Evolutionary conservation across 2,888 invertebrate genomes (phyloP).

Genomic region (Psylliodes chrysocephalus): DNA sequence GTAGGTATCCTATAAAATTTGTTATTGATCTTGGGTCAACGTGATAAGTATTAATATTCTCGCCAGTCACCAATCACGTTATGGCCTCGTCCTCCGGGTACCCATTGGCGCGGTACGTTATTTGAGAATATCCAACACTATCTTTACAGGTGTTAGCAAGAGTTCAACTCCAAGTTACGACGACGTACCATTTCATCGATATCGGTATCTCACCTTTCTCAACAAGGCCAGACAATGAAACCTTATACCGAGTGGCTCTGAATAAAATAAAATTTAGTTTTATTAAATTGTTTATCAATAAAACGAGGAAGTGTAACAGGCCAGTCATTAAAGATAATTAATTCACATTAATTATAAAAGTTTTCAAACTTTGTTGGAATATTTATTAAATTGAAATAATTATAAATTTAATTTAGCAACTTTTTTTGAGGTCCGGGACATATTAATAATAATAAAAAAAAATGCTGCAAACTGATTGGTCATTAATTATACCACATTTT

Average conservation of each 20-base stretch:
- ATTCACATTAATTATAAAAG: too few relatives aligned
- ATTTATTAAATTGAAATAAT: too few relatives aligned
- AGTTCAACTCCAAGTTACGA: constrained; percentile 37
- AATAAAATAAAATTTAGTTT: too few relatives aligned
- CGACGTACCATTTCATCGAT: constrained; percentile 26
- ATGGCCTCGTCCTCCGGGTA: constrained; percentile 50
- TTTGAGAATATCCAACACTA: constrained; percentile 44
- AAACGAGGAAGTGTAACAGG: too few relatives aligned
- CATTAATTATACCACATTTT: too few relatives aligned
- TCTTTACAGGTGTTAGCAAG: constrained; percentile 42
- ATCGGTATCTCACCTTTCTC: constrained; percentile 44
- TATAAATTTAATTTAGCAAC: too few relatives aligned
- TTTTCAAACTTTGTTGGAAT: too few relatives aligned
- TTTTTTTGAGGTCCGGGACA: too few relatives aligned
- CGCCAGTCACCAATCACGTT: constrained; percentile 54
- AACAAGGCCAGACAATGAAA: constrained; percentile 16
- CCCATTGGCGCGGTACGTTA: constrained; percentile 51
- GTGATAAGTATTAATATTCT: constrained; percentile 54
- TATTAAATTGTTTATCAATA: too few relatives aligned
- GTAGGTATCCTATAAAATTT: constrained; percentile 25
- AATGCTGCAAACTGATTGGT: too few relatives aligned
- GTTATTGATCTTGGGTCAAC: constrained; percentile 47
- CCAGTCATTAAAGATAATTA: too few relatives aligned
- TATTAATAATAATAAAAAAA: too few relatives aligned
- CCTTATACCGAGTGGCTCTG: background rate